Base-by-base conservation (phyloP, 2,113 vertebrate genomes). In the Galbula dea region DNA sequence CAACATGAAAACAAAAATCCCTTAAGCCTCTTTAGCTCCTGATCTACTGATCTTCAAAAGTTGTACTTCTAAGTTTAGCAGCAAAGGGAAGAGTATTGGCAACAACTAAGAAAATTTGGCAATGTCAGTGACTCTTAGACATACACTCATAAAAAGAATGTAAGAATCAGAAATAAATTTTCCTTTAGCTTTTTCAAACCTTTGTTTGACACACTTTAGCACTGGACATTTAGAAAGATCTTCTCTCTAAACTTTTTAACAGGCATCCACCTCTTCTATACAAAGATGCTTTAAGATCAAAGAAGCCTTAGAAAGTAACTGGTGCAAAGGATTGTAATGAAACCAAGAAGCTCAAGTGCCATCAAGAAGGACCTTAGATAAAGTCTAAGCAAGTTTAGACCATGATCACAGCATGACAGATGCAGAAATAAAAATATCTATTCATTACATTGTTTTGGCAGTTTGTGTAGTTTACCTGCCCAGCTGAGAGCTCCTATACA, bases 381-480 rank as follows among this genome's bases (percentile, higher is more conserved):
- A 89, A 57, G 21, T 45, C 29, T 59, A 61, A 75, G 57, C 15
- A 78, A 78, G 48, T n/a, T 59, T 62, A 71, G 61, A 71, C 24
- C 9, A 74, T 4, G 22, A 51, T 37, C 17, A n/a, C 36, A 68
- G 36, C 39, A 68, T n/a, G n/a, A n/a, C n/a, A n/a, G 14, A 3
- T 55, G 14, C 6, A 81, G 81, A 72, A 71, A 58, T 41, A 61
- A 54, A 61, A 65, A 58, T 11, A 58, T 2, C 22, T 43, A 10
- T 37, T 15, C 39, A 27, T 51, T 71, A 48, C 7, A 58, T 57
- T 67, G 82, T 76, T 83, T 63, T 83, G 22, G n/a, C 18, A 62
- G 23, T 27, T 78, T 66, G 29, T 0, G 0, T 20, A 55, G 34
- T 69, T 88, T 62, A 55, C 7, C 62, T 2, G 16, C 45, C 37